Base-by-base conservation (phyloP, 2,888 invertebrate species). In the Leucoptera coffeella region DNA sequence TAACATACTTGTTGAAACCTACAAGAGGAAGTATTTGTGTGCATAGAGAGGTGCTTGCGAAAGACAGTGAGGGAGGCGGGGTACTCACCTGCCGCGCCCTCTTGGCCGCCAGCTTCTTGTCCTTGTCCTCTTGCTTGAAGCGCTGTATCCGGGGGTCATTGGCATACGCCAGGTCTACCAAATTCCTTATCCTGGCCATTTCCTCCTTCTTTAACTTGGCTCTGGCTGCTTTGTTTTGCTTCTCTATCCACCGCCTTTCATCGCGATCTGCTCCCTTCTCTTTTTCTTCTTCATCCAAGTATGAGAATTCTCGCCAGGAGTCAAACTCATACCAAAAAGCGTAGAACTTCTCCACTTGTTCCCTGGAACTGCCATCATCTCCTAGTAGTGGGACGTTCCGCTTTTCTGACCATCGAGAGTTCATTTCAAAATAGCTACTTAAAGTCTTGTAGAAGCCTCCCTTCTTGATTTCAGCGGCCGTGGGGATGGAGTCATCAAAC, bases 241-340 rank as follows among this genome's bases (percentile, higher is more conserved):
- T 97, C 49, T 99, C 99, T 48, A 99, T 97, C 88, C 94, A 97
- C 25, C 93, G 78, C 23, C 99, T 74, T 61, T 96, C 96, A 42
- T 96, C 96, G 2, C 97, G 81, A 56, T 89, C 95, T 51, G 94
- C 91, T 2, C 96, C 97, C 45, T 89, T 91, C 48, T 97, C 95
- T 51, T 97, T 97, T 47, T 97, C 97, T 52, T 99, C 97, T 60
- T 97, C 96, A 51, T 99, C 99, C 38, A 95, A 69, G 53, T 99
- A 99, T 2, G 97, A 97, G 61, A 88, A 99, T 53, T 99, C 99
- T 33, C 99, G 77, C 99, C 99, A 99, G 0, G 97, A 96, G 38
- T 95, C 93, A 61, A 97, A 99, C 43, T 92, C 85, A 55, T 89
- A 96, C 99, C 99, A 99, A 57, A 96, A 99, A 10, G 86, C 82